Base-by-base conservation (phyloP, 2,113 vertebrate species). In the Tachycineta bicolor region DNA sequence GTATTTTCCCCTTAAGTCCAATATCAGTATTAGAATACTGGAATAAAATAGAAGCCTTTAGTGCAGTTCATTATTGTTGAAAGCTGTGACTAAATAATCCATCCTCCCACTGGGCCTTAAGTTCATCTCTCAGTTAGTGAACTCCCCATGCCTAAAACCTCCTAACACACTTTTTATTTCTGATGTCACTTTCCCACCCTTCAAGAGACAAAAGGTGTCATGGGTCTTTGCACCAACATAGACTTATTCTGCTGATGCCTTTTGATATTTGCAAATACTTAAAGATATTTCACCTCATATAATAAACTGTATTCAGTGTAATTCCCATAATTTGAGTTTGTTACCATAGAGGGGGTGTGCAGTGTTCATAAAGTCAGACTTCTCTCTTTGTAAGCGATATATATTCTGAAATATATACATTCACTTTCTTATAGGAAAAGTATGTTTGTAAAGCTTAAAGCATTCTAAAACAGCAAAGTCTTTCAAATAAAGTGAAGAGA, bases 111-210 rank as follows among this genome's bases (percentile, higher is more conserved):
- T 56, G 49, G 23, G 59, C 46, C 28, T 43, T 50, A 44, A 49
- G 52, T 44, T 29, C 58, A 58, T 77, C 62, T n/a, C 43, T 85
- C 67, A 89, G 8, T 65, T 53, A 43, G 49, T 76, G 74, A 94
- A 91, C 75, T 73, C 47, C 86, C 44, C 25, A 9, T 68, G 76
- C 31, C 37, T 83, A 93, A 88, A 92, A 41, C 58, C 37, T 58
- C 17, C 19, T 85, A 87, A 75, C 83, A 53, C 10, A 46, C 31
- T 62, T 85, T 56, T 88, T 83, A 46, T 83, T 79, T 91, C 49
- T 69, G 49, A 73, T 92, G 58, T 69, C 81, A 62, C 43, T 95
- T 89, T 94, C 78, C 67, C 65, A 91, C 56, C 43, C 81, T 87
- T 83, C 37, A 50, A 28, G 15, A 62, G 23, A 44, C 6, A 6